Percentiles rank a stretch among this genome's conserved stretches.
Conservation (phyloP, 2,888 invertebrate genomes). For the Acholoe squamosa region DNA sequence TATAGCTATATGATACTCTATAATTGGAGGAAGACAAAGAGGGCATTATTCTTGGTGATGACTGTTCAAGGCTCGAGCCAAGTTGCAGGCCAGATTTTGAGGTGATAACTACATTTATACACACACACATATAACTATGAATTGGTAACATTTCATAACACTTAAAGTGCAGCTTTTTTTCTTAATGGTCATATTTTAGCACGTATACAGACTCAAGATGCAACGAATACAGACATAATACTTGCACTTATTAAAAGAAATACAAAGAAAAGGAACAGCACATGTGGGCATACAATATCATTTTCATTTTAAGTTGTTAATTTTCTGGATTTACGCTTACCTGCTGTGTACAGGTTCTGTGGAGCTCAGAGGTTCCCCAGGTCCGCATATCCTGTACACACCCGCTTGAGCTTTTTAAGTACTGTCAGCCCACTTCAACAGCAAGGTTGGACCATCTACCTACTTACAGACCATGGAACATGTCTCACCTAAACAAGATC, state of each 20-base stretch:
- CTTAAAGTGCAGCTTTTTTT: not conserved
- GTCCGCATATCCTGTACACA: too few species aligned
- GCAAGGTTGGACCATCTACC: not conserved
- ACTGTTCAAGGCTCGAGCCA: constrained; percentile 27
- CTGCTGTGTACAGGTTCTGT: not conserved
- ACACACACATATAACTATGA: not conserved
- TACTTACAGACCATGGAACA: constrained; percentile 1
- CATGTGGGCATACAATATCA: not conserved
- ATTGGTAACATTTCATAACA: not conserved
- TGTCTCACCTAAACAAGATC: constrained; percentile 47
- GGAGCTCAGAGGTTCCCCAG: too few species aligned
- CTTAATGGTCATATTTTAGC: not conserved
- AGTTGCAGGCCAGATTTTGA: constrained; percentile 25
- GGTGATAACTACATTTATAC: not conserved
- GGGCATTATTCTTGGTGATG: constrained; percentile 53
- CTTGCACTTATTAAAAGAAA: not conserved
- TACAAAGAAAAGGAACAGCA: not conserved
- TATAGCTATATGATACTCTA: not conserved
- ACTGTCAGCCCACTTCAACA: not conserved
- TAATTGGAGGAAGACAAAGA: constrained; percentile 29
- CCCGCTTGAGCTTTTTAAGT: too few species aligned
- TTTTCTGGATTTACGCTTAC: not conserved
- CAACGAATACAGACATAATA: not conserved
- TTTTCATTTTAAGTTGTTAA: not conserved
- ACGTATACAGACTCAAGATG: not conserved